These are phyloP conservation scores for Archips crataeganus DNA, from an alignment of 2,888 invertebrate species.

Conservation along the genomic window DNA sequence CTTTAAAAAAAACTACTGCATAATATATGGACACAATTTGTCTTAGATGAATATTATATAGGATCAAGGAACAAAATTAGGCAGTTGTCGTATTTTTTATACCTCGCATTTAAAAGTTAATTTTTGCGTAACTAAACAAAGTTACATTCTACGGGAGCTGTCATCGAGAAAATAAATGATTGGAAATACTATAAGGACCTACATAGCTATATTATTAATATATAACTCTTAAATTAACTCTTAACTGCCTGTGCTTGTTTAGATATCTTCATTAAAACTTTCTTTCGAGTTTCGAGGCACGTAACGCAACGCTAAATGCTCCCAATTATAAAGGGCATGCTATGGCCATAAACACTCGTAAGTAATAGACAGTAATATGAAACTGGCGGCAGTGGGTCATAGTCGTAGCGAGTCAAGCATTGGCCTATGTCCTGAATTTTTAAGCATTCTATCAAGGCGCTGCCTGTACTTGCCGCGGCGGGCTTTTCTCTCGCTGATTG, in stretches of 20 bases:
- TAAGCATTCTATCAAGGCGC: conserved; percentile 76
- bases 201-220: too few species aligned
- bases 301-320: conserved; percentile 15
- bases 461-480: conserved; percentile 58
- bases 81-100: too few species aligned
- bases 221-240: too few species aligned
- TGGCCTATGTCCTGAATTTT: conserved; percentile 77
- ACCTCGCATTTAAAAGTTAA: too few species aligned
- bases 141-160: too few species aligned
- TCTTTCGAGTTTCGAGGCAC: conserved; percentile 25
- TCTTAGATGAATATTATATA: too few species aligned
- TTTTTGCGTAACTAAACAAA: too few species aligned
- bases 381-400: conserved; percentile 67
- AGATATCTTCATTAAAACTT: conserved; percentile 32
- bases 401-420: conserved; percentile 45
- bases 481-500: conserved; percentile 81
- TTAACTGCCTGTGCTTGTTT: not conserved
- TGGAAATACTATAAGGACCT: too few species aligned
- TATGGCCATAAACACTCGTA: conserved; percentile 34
- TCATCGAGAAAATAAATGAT: too few species aligned
- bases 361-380: conserved; percentile 14
- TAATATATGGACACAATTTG: too few species aligned
- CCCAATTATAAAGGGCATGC: conserved; percentile 34
- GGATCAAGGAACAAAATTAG: too few species aligned
- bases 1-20: too few species aligned